phyloP scores from a whole-genome alignment of 2,888 invertebrate genomes.

The Callinectes sapidus region DNA sequence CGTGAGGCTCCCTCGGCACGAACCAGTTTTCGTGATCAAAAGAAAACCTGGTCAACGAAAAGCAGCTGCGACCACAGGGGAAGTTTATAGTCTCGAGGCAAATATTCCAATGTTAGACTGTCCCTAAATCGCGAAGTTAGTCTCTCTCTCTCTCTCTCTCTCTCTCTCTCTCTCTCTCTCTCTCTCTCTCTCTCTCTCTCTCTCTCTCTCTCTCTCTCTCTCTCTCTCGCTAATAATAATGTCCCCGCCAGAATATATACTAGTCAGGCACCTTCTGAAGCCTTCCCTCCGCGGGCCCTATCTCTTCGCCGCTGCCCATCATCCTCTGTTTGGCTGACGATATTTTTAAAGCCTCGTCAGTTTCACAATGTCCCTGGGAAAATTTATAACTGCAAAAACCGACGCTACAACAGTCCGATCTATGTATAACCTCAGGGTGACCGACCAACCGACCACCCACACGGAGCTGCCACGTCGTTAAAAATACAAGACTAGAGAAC shows the following conservation, averaged over 20 bases:
- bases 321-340: neutral
- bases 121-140: neutral
- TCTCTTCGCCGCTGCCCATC: neutral
- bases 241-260: neutral
- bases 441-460: neutral
- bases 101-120: neutral
- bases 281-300: neutral
- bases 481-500: neutral
- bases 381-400: neutral
- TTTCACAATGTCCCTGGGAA: constrained; percentile 1
- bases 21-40: neutral
- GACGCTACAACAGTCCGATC: neutral
- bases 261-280: neutral
- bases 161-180: constrained; percentile 25
- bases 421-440: neutral
- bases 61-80: neutral
- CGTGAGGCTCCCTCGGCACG: neutral
- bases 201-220: neutral
- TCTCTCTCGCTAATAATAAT: neutral
- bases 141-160: neutral
- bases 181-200: neutral
- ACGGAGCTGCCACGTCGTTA: neutral
- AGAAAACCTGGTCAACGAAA: neutral
- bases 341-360: neutral
- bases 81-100: neutral